phyloP scores from a whole-genome alignment of 2,888 invertebrate species.

The Drosophila fungiperda region DNA sequence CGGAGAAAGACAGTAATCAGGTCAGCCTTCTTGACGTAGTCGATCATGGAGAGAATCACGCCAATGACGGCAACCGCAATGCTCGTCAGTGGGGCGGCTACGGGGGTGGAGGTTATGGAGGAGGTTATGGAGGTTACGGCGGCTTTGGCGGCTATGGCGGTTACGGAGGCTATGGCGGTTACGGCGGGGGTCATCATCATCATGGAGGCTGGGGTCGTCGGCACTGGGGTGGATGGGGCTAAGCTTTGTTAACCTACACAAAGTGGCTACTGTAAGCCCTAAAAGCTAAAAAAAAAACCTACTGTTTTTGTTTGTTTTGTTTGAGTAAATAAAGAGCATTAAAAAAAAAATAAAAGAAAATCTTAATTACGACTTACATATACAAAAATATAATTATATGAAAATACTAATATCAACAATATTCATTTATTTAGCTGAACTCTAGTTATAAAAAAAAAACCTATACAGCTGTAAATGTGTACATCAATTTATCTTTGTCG shows the following conservation, averaged over 20 bases:
- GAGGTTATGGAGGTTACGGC: constrained; percentile 5
- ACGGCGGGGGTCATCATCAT: constrained; percentile 17
- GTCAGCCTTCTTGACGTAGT: constrained; percentile 49
- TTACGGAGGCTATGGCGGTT: not conserved
- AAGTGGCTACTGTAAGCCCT: not conserved
- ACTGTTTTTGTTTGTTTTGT: constrained; percentile 6
- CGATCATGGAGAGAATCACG: constrained; percentile 40
- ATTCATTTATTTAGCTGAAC: not conserved
- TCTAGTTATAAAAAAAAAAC: not conserved
- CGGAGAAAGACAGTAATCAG: constrained; percentile 7
- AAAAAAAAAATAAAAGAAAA: constrained; percentile 7
- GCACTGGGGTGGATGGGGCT: constrained; percentile 23
- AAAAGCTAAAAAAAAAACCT: not conserved
- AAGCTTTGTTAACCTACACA: constrained; percentile 7
- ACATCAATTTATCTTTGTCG: too few species aligned
- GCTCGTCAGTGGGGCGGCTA: not conserved
- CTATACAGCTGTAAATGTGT: too few species aligned
- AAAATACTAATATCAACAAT: not conserved
- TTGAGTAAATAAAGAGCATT: constrained; percentile 60
- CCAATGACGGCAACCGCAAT: not conserved
- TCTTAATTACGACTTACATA: not conserved
- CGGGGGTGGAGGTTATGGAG: constrained; percentile 5
- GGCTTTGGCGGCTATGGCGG: not conserved
- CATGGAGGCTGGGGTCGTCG: constrained; percentile 6
- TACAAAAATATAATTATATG: not conserved